Base-by-base conservation (phyloP, 1,140 invertebrate species). In the Dendrolimus kikuchii region DNA sequence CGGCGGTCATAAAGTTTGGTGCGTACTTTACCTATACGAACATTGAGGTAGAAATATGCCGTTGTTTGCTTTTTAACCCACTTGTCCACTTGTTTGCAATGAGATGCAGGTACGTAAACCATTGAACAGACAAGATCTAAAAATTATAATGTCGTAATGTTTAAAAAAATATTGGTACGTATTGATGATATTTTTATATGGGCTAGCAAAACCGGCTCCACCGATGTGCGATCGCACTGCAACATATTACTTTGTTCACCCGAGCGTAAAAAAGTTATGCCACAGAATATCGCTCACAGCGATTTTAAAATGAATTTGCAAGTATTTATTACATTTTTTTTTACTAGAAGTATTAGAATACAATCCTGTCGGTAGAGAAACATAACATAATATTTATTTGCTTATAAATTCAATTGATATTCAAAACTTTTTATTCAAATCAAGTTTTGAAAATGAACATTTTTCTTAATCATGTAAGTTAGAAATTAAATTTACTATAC, bases 231-330 rank as follows among this genome's bases (percentile, higher is more conserved):
- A 8, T 54, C 51, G 49, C 60, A 52, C 49, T 54, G 59, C 62
- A 60, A 67, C 65, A 61, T 61, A 61, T 68, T 70, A 69, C 69
- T 68, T 72, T 64, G 57, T 51, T 55, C 65, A 41, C 38, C 58
- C 47, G 64, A 74, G 57, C 68, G 62, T 64, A 49, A 67, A 66
- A 49, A 36, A 61, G 55, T 59, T 40, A 57, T 41, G 38, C 56
- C 49, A 59, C 40, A 64, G 60, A 59, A 69, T 62, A 47, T 64
- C 51, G 65, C 68, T 66, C 68, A 69, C 70, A 75, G 67, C 67
- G 68, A 71, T 75, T 71, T 75, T 62, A 58, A 68, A 71, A 71
- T 59, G 57, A 71, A 71, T 62, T 59, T 62, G 53, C n/a, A 45
- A 9, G n/a, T 10, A 45, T 10, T 45, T 45, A 45, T 8, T 36